phyloP scores from a whole-genome alignment of 2,888 invertebrate species.

The Villa cingulata region DNA sequence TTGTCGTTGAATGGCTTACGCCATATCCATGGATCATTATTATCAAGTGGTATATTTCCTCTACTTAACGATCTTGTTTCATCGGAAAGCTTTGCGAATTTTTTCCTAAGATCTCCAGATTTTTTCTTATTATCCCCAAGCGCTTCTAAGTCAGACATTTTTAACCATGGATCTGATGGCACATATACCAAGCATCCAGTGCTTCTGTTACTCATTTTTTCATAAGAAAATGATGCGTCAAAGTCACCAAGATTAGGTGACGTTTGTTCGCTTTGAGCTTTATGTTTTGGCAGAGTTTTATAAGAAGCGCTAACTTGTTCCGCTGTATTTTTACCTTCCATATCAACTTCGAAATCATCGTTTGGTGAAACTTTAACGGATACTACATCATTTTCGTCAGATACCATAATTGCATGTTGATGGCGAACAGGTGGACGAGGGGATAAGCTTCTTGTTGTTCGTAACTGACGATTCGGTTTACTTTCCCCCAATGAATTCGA shows the following conservation, averaged over 20 bases:
- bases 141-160: slow-evolving; percentile 21
- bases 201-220: slow-evolving; percentile 24
- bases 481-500: slow-evolving; percentile 24
- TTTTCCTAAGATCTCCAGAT: not conserved
- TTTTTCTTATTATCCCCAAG: slow-evolving; percentile 4
- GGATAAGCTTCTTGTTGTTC: slow-evolving; percentile 23
- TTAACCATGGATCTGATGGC: slow-evolving; percentile 34
- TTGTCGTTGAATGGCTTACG: slow-evolving; percentile 12
- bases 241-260: slow-evolving; percentile 31
- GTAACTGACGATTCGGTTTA: slow-evolving; percentile 21
- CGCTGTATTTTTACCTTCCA: slow-evolving; percentile 6
- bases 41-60: slow-evolving; percentile 13
- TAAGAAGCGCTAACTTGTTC: not conserved
- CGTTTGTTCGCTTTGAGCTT: slow-evolving; percentile 34
- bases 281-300: slow-evolving; percentile 14
- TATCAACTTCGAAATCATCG: slow-evolving; percentile 19
- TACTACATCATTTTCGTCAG: slow-evolving; percentile 22
- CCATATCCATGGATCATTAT: slow-evolving; percentile 28
- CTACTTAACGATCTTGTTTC: slow-evolving; percentile 18
- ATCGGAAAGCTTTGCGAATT: slow-evolving; percentile 11
- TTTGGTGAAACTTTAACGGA: slow-evolving; percentile 23
- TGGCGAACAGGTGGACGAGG: slow-evolving; percentile 24
- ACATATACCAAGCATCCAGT: slow-evolving; percentile 30
- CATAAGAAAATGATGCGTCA: slow-evolving; percentile 23
- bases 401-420: slow-evolving; percentile 23